Base-by-base conservation (phyloP, 2,113 vertebrate species). In the Mus spicilegus region DNA sequence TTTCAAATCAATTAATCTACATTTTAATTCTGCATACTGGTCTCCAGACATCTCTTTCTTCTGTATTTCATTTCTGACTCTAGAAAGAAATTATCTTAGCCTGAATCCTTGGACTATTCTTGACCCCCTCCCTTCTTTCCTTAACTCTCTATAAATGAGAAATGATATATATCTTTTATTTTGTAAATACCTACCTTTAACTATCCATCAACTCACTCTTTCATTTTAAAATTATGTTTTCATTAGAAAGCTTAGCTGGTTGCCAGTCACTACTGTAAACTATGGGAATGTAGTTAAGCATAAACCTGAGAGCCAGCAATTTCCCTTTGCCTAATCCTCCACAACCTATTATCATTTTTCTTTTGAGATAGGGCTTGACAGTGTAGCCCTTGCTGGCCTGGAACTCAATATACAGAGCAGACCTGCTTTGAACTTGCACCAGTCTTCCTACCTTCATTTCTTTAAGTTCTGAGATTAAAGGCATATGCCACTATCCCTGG, bases 81-180 rank as follows among this genome's bases (percentile, higher is more conserved):
- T 91, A 77, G 33, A 51, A 95, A 94, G 75, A 76, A 56, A 13
- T 96, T 75, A 90, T 11, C 65, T 76, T 84, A 95, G 61, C 11
- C 33, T 65, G 16, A 70, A 73, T 78, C 7, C 11, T 85, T 93
- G 49, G 8, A 22, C 3, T 5, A 36, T 90, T 95, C 10, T n/a
- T 84, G 28, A 78, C 7, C 90, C 11, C 33, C 86, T 88, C 11
- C 33, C 86, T 88, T 24, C 7, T 93, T 70, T 93, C 8, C 13
- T 91, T 93, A 24, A 91, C 20, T 10, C 33, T 88, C 11, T 78
- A 73, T 26, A 78, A 87, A 33, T 13, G 91, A 73, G 16, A 28
- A 95, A 81, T 93, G 7, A 30, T 75, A 8, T 16, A 36, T 73
- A 8, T 9, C 39, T 97, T 51, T 85, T 58, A 70, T 0, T 65